phyloP scores from a whole-genome alignment of 2,113 vertebrate species.

The human region DNA sequence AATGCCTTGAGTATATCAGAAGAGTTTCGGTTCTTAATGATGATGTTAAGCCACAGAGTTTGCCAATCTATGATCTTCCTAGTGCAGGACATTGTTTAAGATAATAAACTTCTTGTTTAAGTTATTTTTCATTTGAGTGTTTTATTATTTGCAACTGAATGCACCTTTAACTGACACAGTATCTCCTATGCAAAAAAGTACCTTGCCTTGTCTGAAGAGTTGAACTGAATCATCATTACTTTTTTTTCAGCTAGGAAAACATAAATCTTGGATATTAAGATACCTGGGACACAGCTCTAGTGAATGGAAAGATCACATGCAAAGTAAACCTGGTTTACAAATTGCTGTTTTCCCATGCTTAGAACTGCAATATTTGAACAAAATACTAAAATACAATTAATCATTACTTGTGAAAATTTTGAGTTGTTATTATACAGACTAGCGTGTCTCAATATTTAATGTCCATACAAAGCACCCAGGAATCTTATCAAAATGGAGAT shows the following conservation, averaged over 20 bases:
- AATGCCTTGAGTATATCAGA: neutral
- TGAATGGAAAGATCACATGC: neutral
- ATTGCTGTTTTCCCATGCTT: neutral
- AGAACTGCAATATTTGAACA: neutral
- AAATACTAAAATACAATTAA: constrained; percentile 8
- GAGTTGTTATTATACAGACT: neutral
- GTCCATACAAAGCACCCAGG: neutral
- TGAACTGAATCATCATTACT: neutral
- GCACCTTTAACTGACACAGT: neutral
- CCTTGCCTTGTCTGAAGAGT: neutral
- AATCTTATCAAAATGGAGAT: neutral
- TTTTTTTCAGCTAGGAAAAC: neutral
- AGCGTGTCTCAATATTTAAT: neutral
- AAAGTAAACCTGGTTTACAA: neutral
- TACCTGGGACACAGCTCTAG: neutral
- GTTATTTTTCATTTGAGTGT: neutral
- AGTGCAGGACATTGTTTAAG: neutral
- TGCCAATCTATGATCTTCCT: neutral
- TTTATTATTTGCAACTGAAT: neutral
- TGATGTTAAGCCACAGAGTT: neutral
- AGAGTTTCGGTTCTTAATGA: constrained; percentile 2
- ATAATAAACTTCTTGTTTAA: neutral
- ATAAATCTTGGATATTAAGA: neutral
- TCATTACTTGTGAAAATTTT: neutral
- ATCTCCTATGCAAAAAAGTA: neutral